Evolutionary conservation across 2,113 vertebrate genomes (phyloP).

Genomic region (Pogonocichla stellata): DNA sequence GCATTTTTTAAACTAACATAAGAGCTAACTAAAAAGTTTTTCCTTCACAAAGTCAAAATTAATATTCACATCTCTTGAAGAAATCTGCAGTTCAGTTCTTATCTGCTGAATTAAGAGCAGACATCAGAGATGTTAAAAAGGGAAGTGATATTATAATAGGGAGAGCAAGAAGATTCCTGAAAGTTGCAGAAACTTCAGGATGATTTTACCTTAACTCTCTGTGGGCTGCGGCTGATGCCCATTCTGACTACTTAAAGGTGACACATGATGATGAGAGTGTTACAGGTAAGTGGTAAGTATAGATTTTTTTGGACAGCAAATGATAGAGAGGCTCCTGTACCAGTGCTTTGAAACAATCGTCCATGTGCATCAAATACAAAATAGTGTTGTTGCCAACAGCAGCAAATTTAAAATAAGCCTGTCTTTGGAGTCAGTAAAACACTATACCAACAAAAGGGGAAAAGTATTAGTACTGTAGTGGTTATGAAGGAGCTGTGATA

Average conservation of each 20-base stretch:
- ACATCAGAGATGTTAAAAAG: background rate
- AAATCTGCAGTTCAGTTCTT: background rate
- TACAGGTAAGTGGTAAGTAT: background rate
- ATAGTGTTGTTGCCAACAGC: background rate
- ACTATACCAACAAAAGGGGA: background rate
- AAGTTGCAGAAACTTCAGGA: background rate
- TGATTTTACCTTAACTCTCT: background rate
- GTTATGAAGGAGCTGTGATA: background rate
- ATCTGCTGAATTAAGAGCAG: background rate
- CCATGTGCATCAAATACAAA: background rate
- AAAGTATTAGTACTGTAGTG: background rate
- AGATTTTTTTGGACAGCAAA: constrained; percentile 3
- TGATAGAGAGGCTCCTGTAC: background rate
- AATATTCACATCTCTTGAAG: background rate
- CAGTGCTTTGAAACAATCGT: background rate
- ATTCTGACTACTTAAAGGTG: background rate
- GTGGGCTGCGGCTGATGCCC: background rate
- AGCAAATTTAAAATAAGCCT: background rate
- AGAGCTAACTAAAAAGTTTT: background rate
- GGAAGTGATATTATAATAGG: background rate
- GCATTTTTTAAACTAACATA: background rate
- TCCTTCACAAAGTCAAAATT: background rate
- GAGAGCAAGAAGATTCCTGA: background rate
- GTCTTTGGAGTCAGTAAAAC: background rate
- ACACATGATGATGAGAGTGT: background rate